These are phyloP conservation scores for Lochmaea capreae DNA, from an alignment of 2,888 invertebrate species.

Conservation along the genomic window DNA sequence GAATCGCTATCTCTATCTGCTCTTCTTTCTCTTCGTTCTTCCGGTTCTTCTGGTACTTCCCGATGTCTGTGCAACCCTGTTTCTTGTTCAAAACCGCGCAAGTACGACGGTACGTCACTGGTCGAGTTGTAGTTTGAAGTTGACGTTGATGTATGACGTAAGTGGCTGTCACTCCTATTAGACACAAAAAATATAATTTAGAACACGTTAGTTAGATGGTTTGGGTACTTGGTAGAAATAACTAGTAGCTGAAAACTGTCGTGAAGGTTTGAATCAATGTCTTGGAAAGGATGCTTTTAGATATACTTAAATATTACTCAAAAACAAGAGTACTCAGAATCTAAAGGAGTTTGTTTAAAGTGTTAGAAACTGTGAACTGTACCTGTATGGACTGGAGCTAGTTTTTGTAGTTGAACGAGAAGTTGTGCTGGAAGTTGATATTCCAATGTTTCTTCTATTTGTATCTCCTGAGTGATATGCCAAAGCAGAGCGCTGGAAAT, in stretches of 20 bases:
- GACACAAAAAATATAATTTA: conserved; percentile 17
- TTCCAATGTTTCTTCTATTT: conserved; percentile 83
- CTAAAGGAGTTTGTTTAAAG: not conserved
- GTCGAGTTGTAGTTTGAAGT: conserved; percentile 89
- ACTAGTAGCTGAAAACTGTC: too few species aligned
- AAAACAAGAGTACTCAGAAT: too few species aligned
- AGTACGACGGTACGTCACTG: conserved; percentile 80
- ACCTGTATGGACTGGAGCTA: conserved; percentile 91
- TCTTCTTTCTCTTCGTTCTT: conserved; percentile 58
- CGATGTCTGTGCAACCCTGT: conserved; percentile 69
- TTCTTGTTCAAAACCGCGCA: conserved; percentile 74
- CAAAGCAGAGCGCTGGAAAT: conserved; percentile 77
- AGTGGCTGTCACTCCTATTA: conserved; percentile 82
- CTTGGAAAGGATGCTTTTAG: too few species aligned
- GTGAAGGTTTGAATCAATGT: too few species aligned
- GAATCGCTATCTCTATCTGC: conserved; percentile 71
- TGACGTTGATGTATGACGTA: conserved; percentile 86
- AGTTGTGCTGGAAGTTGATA: conserved; percentile 95
- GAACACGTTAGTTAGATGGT: too few species aligned
- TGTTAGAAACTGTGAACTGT: conserved; percentile 28
- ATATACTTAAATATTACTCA: too few species aligned
- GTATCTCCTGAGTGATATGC: conserved; percentile 82
- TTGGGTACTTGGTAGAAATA: too few species aligned
- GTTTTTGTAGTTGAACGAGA: conserved; percentile 95
- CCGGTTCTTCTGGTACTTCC: conserved; percentile 64